Base-by-base conservation (phyloP, 1,140 invertebrate genomes). In the Leptinotarsa texana region DNA sequence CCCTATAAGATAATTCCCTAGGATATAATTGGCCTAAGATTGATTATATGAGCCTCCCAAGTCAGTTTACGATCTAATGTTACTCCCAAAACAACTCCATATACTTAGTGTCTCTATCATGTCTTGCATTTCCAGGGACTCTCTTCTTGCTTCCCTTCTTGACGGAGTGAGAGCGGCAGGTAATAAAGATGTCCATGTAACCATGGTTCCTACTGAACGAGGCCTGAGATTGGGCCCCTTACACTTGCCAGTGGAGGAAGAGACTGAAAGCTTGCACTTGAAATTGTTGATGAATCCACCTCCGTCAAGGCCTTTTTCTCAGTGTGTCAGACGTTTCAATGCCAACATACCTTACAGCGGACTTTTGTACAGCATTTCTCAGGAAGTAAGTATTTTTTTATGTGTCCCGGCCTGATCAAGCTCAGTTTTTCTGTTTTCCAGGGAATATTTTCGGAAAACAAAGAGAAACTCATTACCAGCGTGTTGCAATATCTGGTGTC, bases 301-400 rank as follows among this genome's bases (percentile, higher is more conserved):
- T 49, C 85, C 86, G 18, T 87, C 87, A 81, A 81, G 84, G 11
- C 69, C 79, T 13, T 84, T 85, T 63, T 86, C 88, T 22, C 94
- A 96, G 85, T 93, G 93, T 74, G 90, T 99, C 3, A 90, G 94
- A 73, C 87, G 98, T 78, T 99, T 99, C 85, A 99, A 99, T 88
- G 94, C 95, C 63, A 99, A 99, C 85, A 91, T 99, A 80, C 95
- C 98, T 4, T 99, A 99, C 85, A 98, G 95, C 87, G 98, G 98
- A 42, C 91, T 99, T 48, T 90, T 97, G 74, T 97, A 99, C 88
- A 96, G 96, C 80, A 92, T 97, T 63, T 97, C 95, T 51, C 96
- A 96, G 88, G 97, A 99, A 87, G 96, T 97, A 90, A 91, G 92
- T 87, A n/a, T 17, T 57, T 57, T 57, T 57, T 57, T 18, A n/a